phyloP scores from a whole-genome alignment of 1,140 invertebrate genomes.

The Leptoteleia sp. region DNA sequence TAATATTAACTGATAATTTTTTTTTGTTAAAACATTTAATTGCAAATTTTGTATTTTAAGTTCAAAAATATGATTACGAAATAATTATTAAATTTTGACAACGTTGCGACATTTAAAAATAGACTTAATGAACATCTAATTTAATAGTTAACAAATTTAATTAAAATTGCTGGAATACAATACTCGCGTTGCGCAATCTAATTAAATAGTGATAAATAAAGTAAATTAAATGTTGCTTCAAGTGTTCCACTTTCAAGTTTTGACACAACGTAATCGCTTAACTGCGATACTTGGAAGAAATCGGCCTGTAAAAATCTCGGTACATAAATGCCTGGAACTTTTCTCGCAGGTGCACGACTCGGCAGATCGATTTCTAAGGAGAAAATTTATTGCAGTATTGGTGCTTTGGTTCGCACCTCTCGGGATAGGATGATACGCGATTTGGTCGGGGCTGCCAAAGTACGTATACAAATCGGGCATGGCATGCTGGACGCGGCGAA shows the following conservation, averaged over 20 bases:
- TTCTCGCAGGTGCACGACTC: constrained; percentile 49
- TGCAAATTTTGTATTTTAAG: no score
- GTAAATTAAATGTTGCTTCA: background rate
- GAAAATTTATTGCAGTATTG: constrained; percentile 56
- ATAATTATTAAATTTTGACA: no score
- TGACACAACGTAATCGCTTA: constrained; percentile 3
- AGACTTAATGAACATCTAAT: no score
- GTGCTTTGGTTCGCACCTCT: constrained; percentile 55
- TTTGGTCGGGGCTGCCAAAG: constrained; percentile 39
- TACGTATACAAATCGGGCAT: constrained; percentile 53
- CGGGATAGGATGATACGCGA: constrained; percentile 47
- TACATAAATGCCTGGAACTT: constrained; percentile 22
- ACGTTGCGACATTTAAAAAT: no score
- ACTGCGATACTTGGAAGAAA: background rate
- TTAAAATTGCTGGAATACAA: no score
- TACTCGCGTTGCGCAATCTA: no score
- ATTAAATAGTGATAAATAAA: no score
- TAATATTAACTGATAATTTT: no score
- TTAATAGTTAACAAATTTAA: no score
- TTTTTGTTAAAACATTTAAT: no score
- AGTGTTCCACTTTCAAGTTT: no score
- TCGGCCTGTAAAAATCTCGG: constrained; percentile 4
- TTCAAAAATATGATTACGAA: no score
- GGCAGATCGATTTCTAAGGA: constrained; percentile 44
- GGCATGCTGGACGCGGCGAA: constrained; percentile 41